Evolutionary conservation across 1,140 invertebrate genomes (phyloP).

Genomic region (Bombus fervidus): DNA sequence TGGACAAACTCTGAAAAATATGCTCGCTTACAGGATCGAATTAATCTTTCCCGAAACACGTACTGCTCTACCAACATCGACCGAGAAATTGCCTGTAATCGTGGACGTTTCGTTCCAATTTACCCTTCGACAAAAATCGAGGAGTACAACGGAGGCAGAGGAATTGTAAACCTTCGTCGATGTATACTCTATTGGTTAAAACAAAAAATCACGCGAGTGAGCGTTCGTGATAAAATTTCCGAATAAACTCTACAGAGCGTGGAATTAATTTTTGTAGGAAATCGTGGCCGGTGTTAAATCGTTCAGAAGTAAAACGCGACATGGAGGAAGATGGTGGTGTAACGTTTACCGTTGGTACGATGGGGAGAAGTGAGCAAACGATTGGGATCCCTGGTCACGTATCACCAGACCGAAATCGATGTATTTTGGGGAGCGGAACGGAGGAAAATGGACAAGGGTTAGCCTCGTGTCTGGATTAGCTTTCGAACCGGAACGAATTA

Average conservation of each 20-base stretch:
- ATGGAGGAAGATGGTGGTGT: slow-evolving; percentile 27
- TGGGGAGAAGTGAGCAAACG: slow-evolving; percentile 53
- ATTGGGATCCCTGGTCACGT: slow-evolving; percentile 63
- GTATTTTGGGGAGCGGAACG: slow-evolving; percentile 59
- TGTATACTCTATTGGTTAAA: background rate
- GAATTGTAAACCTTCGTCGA: background rate
- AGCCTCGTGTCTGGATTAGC: slow-evolving; percentile 66
- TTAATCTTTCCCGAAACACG: background rate
- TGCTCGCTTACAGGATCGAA: background rate
- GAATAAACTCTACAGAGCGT: background rate
- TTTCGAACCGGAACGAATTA: slow-evolving; percentile 66
- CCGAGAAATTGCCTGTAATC: background rate
- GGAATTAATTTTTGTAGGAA: slow-evolving; percentile 43
- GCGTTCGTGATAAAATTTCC: too few relatives aligned
- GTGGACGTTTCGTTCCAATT: background rate
- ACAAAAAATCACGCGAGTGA: background rate
- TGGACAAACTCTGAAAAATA: too few relatives aligned
- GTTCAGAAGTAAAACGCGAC: slow-evolving; percentile 46
- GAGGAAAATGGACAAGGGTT: slow-evolving; percentile 70
- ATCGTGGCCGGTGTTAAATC: slow-evolving; percentile 54
- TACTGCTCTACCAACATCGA: background rate
- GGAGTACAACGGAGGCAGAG: background rate
- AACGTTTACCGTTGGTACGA: slow-evolving; percentile 48
- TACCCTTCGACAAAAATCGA: background rate
- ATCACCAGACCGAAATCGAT: slow-evolving; percentile 52